These are phyloP conservation scores for Heterotis niloticus DNA, from an alignment of 2,113 vertebrate genomes.

Conservation along the genomic window DNA sequence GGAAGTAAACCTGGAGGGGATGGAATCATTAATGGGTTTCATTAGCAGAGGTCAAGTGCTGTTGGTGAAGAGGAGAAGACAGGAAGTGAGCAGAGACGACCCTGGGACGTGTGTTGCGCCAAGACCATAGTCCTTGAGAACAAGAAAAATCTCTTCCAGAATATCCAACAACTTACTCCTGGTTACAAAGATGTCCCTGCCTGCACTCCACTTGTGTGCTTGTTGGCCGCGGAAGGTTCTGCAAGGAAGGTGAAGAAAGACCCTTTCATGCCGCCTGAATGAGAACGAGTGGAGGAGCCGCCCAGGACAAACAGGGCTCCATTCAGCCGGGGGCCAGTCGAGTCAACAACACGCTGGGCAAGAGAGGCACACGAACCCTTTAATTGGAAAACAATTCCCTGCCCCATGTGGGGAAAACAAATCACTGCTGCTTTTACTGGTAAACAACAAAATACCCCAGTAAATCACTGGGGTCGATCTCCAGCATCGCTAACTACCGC, in stretches of 20 bases:
- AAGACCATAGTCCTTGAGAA: neutral
- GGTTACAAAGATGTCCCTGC: too few relatives aligned
- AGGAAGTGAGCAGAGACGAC: neutral
- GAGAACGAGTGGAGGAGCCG: too few relatives aligned
- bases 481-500: neutral
- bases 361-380: too few relatives aligned
- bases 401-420: neutral
- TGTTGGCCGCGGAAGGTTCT: too few relatives aligned
- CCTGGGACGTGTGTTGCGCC: neutral
- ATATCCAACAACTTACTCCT: too few relatives aligned
- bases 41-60: neutral
- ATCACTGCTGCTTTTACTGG: constrained; percentile 7
- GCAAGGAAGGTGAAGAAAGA: too few relatives aligned
- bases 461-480: neutral
- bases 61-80: constrained; percentile 4
- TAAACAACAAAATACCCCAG: neutral
- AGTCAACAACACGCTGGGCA: too few relatives aligned
- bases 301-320: too few relatives aligned
- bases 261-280: too few relatives aligned
- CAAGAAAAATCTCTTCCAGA: neutral
- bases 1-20: constrained; percentile 9
- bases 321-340: too few relatives aligned
- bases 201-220: too few relatives aligned
- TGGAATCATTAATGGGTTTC: neutral
- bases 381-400: too few relatives aligned